A percentile compares a stretch with the other conserved stretches of the same genome.
Conservation (phyloP, 2,113 vertebrate genomes). For the Thinocorus orbignyianus region DNA sequence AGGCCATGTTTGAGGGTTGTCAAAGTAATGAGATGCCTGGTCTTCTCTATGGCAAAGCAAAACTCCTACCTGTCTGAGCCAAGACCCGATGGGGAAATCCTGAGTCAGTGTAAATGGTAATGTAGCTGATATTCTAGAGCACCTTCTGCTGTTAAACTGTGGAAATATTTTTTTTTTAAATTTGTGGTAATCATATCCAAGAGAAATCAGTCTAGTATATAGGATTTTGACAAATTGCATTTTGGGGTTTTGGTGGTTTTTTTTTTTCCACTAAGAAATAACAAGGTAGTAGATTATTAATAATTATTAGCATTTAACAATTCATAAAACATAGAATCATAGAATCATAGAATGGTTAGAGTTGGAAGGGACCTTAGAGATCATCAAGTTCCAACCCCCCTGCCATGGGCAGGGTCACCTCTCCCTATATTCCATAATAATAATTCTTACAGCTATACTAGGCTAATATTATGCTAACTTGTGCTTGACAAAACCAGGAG, state of each 20-base stretch:
- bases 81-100: background rate
- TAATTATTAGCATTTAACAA: background rate
- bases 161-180: background rate
- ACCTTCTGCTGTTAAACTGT: background rate
- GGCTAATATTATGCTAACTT: background rate
- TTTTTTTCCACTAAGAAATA: background rate
- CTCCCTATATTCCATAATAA: too few relatives aligned
- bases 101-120: background rate
- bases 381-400: too few relatives aligned
- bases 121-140: background rate
- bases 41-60: background rate
- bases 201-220: background rate
- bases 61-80: background rate
- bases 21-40: background rate
- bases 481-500: background rate
- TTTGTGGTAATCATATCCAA: background rate
- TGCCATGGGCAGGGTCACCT: too few relatives aligned
- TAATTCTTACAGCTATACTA: background rate
- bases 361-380: too few relatives aligned
- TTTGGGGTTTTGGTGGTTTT: background rate
- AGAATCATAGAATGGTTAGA: too few relatives aligned
- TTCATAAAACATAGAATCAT: background rate
- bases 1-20: background rate
- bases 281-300: background rate
- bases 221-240: background rate